Base-by-base conservation (phyloP, 2,888 invertebrate species). In the Imbricaverruca yamaguchii region DNA sequence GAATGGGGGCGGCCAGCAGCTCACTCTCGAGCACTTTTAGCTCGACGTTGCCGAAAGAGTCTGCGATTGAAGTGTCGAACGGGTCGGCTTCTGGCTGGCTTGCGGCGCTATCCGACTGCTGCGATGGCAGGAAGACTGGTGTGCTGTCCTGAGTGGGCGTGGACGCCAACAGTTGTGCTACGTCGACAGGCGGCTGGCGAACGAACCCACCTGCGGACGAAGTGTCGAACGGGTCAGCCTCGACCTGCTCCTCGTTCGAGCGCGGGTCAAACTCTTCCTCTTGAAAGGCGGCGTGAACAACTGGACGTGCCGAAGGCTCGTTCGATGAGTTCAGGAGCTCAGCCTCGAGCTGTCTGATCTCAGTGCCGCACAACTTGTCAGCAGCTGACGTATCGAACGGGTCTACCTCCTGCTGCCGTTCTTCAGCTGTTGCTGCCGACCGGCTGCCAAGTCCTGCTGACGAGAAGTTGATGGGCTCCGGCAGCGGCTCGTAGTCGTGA, bases 321-420 rank as follows among this genome's bases (percentile, higher is more conserved):
- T 57, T 23, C 0, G 13, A 79, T 6, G 56, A 57, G 23, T n/a
- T 90, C 1, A 94, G 89, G 21, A 94, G 87, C 87, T 94, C 94
- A 85, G 92, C 90, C 87, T 94, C 94, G 77, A 94, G 88, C 85
- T 93, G 91, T 86, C 93, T 93, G 6, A 94, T 86, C 87, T 95
- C 94, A 11, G 92, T 91, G 87, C 91, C 92, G 77, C 94, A 94
- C 0, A 92, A 90, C 81, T 90, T 89, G 85, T 91, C 91, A 2
- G 94, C 91, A 63, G 91, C 90, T 0, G 94, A 93, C 0, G 95
- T 95, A 86, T 95, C 95, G 85, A 84, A 84, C 23, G 83, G 83
- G 80, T 83, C 83, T n/a, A 82, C 77, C 23, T 83, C 84, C 23
- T 82, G 80, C 23, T 81, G 61, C 53, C n/a, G 23, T 57, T 69